Percentiles rank a stretch among this genome's conserved stretches.
Evolutionary conservation across 2,888 invertebrate genomes (phyloP).

Genomic region (Orthosia incerta): DNA sequence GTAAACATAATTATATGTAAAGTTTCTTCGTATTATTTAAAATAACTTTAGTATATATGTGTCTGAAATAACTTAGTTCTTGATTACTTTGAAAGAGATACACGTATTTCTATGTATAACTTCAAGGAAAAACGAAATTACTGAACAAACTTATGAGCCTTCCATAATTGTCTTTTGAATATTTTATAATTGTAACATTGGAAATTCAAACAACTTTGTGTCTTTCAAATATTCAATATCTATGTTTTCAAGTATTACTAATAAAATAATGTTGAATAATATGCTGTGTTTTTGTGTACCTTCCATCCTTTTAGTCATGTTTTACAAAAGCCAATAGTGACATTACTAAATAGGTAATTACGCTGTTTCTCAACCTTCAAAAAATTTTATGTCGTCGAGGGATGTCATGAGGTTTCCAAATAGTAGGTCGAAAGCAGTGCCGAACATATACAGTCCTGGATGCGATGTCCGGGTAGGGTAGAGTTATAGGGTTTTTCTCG

Average conservation of each 20-base stretch:
- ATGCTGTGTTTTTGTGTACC: neutral
- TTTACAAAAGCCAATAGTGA: neutral
- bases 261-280: conserved; percentile 40
- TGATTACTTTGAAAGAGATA: conserved; percentile 51
- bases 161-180: neutral
- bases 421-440: too few relatives aligned
- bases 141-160: neutral
- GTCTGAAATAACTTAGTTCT: conserved; percentile 31
- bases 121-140: conserved; percentile 2
- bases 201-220: neutral
- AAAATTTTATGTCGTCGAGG: too few relatives aligned
- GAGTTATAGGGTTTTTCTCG: too few relatives aligned
- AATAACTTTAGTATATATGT: conserved; percentile 35
- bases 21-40: conserved; percentile 49
- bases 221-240: conserved; percentile 48
- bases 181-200: neutral
- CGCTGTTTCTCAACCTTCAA: neutral
- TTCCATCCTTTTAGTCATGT: neutral
- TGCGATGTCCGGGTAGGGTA: too few relatives aligned
- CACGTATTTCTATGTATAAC: neutral
- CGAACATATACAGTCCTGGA: too few relatives aligned
- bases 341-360: neutral
- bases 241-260: conserved; percentile 52
- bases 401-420: too few relatives aligned
- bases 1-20: conserved; percentile 2